Conservation (phyloP, 2,797 vertebrate genomes). For the Falco berigora region DNA sequence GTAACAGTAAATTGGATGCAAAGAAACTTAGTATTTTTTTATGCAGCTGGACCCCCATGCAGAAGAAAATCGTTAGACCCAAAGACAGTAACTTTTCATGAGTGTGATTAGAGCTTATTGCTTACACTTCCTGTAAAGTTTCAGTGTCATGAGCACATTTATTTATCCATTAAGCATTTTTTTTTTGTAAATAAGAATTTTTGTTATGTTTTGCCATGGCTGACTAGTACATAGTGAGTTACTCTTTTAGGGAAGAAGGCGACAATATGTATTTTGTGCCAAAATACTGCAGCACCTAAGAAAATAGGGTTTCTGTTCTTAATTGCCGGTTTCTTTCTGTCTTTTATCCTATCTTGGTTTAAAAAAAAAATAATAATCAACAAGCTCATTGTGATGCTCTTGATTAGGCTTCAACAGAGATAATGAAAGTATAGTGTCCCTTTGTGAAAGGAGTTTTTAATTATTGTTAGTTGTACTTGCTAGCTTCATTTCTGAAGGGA, state of each 20-base stretch:
- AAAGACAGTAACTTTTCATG: background rate
- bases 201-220: background rate
- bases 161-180: background rate
- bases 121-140: background rate
- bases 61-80: background rate
- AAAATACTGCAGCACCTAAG: background rate
- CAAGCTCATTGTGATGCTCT: background rate
- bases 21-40: background rate
- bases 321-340: background rate
- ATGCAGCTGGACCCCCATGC: background rate
- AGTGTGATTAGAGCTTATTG: background rate
- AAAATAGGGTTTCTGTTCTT: background rate
- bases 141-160: background rate
- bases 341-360: background rate
- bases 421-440: conserved; percentile 35
- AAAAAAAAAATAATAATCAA: background rate
- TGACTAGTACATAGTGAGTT: background rate
- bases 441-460: conserved; percentile 52
- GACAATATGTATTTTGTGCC: background rate
- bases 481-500: background rate
- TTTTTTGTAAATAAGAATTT: background rate
- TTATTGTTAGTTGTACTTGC: conserved; percentile 16
- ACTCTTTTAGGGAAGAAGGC: background rate
- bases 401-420: conserved; percentile 10
- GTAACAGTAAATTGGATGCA: background rate